A percentile compares a stretch with the other conserved stretches of the same genome.
These are phyloP conservation scores for Actenoides hombroni DNA, from an alignment of 2,113 vertebrate species.

Conservation along the genomic window DNA sequence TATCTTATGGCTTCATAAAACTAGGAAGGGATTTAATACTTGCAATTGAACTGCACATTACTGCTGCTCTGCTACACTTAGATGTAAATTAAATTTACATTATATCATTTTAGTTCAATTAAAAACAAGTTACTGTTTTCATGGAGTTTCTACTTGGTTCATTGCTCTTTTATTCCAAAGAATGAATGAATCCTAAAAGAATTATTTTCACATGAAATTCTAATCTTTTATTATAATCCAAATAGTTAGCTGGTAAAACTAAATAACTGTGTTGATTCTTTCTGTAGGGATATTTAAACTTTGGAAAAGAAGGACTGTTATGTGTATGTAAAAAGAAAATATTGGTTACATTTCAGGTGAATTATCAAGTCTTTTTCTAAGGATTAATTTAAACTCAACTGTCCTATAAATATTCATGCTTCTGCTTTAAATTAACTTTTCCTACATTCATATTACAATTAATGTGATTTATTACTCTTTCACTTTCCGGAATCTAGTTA, in stretches of 20 bases:
- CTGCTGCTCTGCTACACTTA: slow-evolving; percentile 1
- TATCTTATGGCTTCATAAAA: slow-evolving; percentile 7
- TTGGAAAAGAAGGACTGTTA: not conserved
- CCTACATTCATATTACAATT: not conserved
- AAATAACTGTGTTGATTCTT: not conserved
- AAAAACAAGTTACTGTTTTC: not conserved
- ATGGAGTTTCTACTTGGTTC: not conserved
- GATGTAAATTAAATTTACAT: slow-evolving; percentile 2
- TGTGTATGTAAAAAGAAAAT: not conserved
- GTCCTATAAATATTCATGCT: not conserved
- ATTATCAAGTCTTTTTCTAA: not conserved
- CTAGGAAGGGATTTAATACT: not conserved
- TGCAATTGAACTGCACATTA: not conserved
- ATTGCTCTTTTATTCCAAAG: not conserved
- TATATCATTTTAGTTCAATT: slow-evolving; percentile 9
- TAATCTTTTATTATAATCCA: not conserved
- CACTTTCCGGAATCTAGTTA: not conserved
- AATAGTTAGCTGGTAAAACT: not conserved
- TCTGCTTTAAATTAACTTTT: not conserved
- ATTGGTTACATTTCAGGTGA: not conserved
- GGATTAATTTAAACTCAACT: not conserved
- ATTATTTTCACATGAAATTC: not conserved
- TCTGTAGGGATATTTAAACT: not conserved
- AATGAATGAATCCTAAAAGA: not conserved
- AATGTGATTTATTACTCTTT: not conserved